phyloP scores from a whole-genome alignment of 1,140 invertebrate species.

The Antheraea mylitta region DNA sequence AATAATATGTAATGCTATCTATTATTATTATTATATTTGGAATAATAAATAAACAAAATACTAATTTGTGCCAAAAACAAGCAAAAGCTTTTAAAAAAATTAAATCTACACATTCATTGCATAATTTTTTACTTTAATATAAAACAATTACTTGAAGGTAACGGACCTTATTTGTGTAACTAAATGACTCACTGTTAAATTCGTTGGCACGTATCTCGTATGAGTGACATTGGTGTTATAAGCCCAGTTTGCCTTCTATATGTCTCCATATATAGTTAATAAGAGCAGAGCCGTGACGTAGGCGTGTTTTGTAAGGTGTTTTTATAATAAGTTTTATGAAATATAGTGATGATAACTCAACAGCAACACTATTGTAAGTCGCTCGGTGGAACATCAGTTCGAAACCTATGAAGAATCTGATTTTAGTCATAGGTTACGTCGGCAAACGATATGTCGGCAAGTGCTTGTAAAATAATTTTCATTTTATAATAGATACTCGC shows the following conservation, averaged over 20 bases:
- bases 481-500: no score
- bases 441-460: no score
- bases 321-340: background rate
- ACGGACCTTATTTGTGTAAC: background rate
- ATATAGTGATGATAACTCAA: background rate
- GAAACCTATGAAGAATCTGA: background rate
- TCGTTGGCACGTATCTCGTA: background rate
- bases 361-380: background rate
- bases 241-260: constrained; percentile 14
- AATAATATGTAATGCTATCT: no score
- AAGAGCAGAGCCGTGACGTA: constrained; percentile 22
- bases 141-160: no score
- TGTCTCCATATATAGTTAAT: constrained; percentile 24
- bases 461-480: no score
- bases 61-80: no score
- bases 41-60: no score
- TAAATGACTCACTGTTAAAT: constrained; percentile 9
- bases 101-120: no score
- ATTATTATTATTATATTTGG: no score
- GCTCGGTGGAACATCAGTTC: background rate
- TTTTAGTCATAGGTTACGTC: no score
- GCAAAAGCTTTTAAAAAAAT: no score
- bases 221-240: constrained; percentile 12
- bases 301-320: constrained; percentile 10
- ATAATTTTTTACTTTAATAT: no score